A percentile compares a stretch with the other conserved stretches of the same genome.
Evolutionary conservation across 2,113 vertebrate genomes (phyloP).

Genomic region (Campylomormyrus numenius): DNA sequence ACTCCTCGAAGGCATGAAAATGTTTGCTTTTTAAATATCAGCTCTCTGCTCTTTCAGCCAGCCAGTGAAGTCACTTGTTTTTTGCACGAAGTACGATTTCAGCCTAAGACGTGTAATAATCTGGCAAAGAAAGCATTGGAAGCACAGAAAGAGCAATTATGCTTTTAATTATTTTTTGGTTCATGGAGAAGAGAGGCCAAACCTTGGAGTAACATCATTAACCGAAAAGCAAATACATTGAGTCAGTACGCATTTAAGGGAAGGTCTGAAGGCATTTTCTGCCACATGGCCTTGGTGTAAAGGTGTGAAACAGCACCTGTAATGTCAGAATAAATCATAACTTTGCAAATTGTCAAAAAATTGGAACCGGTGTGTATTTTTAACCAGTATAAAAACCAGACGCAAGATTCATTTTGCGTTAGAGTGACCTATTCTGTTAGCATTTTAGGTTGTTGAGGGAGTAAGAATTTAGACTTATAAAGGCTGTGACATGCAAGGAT

Average conservation of each 20-base stretch:
- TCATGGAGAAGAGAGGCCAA: neutral
- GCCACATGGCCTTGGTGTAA: neutral
- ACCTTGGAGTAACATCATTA: neutral
- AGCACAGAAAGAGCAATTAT: neutral
- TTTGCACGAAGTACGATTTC: neutral
- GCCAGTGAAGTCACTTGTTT: slow-evolving; percentile 10
- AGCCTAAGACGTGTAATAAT: neutral
- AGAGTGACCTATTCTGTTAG: neutral
- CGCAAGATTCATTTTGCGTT: neutral
- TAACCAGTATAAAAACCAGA: neutral
- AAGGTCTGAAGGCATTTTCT: neutral
- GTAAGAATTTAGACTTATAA: neutral
- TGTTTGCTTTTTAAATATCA: slow-evolving; percentile 10
- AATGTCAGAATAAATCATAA: neutral
- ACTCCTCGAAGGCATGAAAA: neutral
- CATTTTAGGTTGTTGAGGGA: neutral
- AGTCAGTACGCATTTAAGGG: neutral
- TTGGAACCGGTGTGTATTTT: neutral
- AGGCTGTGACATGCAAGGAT: neutral
- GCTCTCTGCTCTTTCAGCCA: neutral
- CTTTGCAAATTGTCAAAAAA: neutral
- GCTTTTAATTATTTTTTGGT: neutral
- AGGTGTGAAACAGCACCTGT: neutral
- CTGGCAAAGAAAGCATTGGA: neutral
- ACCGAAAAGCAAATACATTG: neutral